These are phyloP conservation scores for Sclerodermus sp. DNA, from an alignment of 2,888 invertebrate genomes.

Conservation along the genomic window DNA sequence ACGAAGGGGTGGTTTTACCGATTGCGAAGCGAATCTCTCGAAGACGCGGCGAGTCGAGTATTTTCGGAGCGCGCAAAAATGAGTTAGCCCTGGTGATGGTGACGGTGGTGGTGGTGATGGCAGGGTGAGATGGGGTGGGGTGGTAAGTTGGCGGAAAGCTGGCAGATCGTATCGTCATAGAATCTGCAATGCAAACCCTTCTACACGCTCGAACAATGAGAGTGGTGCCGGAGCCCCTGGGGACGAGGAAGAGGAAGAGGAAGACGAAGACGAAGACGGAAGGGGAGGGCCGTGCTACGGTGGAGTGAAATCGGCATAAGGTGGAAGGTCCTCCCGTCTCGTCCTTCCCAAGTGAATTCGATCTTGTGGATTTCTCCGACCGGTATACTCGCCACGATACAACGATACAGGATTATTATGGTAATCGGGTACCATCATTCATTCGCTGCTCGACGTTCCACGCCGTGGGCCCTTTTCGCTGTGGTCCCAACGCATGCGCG, in stretches of 20 bases:
- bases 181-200: no score
- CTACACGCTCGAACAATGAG: no score
- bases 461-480: constrained; percentile 9
- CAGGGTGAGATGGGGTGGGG: no score
- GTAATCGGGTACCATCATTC: constrained; percentile 27
- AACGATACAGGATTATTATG: constrained; percentile 28
- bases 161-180: no score
- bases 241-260: background rate
- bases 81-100: no score
- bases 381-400: constrained; percentile 8
- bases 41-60: no score
- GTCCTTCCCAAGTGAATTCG: constrained; percentile 11
- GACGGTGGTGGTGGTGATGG: no score
- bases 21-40: no score
- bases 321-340: constrained; percentile 8
- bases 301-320: constrained; percentile 20
- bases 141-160: no score
- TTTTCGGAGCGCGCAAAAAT: no score
- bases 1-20: no score
- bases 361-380: constrained; percentile 12
- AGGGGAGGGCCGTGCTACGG: constrained; percentile 7
- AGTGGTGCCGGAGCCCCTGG: no score
- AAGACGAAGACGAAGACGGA: constrained; percentile 5
- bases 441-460: constrained; percentile 13
- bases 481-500: constrained; percentile 5